These are phyloP conservation scores for Tolmerus cingulatus DNA, from an alignment of 2,888 invertebrate genomes.

Conservation along the genomic window DNA sequence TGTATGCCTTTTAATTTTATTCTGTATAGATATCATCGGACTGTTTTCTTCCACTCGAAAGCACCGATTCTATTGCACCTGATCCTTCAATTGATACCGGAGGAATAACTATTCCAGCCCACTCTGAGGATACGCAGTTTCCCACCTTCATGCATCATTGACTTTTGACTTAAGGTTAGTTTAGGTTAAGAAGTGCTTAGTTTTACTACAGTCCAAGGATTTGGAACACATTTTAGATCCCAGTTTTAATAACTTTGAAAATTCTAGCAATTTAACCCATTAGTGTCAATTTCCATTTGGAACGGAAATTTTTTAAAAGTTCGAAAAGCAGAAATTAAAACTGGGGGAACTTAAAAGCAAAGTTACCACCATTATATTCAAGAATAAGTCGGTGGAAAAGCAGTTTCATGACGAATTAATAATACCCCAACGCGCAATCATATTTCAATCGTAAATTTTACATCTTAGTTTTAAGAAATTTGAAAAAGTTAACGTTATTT, in stretches of 20 bases:
- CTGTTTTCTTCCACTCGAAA: slow-evolving; percentile 59
- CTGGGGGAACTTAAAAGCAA: too few relatives aligned
- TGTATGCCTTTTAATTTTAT: background rate
- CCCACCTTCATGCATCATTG: slow-evolving; percentile 50
- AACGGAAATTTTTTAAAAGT: too few relatives aligned
- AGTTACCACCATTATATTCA: too few relatives aligned
- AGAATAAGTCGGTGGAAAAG: too few relatives aligned
- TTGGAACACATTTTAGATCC: background rate
- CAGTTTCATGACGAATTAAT: too few relatives aligned
- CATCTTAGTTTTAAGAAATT: too few relatives aligned
- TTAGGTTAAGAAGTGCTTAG: background rate
- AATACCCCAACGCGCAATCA: too few relatives aligned
- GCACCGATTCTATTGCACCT: slow-evolving; percentile 59
- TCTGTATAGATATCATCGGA: slow-evolving; percentile 57
- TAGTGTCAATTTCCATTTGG: too few relatives aligned
- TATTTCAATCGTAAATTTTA: too few relatives aligned
- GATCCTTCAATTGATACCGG: slow-evolving; percentile 60
- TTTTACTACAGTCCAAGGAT: background rate
- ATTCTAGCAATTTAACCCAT: too few relatives aligned
- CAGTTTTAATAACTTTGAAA: background rate
- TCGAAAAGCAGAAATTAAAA: too few relatives aligned
- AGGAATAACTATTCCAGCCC: slow-evolving; percentile 61
- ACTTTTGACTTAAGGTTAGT: background rate
- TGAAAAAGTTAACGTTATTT: too few relatives aligned
- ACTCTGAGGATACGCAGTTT: slow-evolving; percentile 61